Evolutionary conservation across 2,888 invertebrate species (phyloP).

Genomic region (Brachynemurus nebulosus): DNA sequence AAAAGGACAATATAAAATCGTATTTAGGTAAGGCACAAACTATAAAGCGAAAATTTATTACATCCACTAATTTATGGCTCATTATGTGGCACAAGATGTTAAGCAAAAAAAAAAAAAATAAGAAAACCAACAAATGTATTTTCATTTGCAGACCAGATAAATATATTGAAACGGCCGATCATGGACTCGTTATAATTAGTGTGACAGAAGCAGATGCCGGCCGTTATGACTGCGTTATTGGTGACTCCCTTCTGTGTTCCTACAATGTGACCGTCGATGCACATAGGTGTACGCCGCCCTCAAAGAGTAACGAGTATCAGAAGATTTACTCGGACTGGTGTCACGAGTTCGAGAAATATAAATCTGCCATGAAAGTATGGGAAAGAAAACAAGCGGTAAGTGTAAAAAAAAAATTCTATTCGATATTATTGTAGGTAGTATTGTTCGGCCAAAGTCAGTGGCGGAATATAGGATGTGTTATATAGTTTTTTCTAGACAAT

Average conservation of each 20-base stretch:
- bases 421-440: no score
- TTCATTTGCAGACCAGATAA: conserved; percentile 61
- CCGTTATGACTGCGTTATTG: conserved; percentile 82
- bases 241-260: conserved; percentile 73
- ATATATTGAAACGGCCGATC: conserved; percentile 85
- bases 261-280: conserved; percentile 91
- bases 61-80: no score
- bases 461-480: no score
- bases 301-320: conserved; percentile 83
- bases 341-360: conserved; percentile 95
- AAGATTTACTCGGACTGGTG: conserved; percentile 98
- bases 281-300: conserved; percentile 80
- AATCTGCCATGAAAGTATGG: conserved; percentile 91
- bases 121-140: no score
- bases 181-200: conserved; percentile 79
- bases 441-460: no score
- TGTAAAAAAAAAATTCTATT: no score
- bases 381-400: conserved; percentile 86
- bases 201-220: conserved; percentile 82
- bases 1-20: conserved; percentile 69
- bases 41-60: no score
- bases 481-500: no score
- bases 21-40: conserved; percentile 43
- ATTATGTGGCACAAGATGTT: no score
- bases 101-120: no score